Evolutionary conservation across 2,888 invertebrate genomes (phyloP).

Genomic region (Itoplectis maculator): DNA sequence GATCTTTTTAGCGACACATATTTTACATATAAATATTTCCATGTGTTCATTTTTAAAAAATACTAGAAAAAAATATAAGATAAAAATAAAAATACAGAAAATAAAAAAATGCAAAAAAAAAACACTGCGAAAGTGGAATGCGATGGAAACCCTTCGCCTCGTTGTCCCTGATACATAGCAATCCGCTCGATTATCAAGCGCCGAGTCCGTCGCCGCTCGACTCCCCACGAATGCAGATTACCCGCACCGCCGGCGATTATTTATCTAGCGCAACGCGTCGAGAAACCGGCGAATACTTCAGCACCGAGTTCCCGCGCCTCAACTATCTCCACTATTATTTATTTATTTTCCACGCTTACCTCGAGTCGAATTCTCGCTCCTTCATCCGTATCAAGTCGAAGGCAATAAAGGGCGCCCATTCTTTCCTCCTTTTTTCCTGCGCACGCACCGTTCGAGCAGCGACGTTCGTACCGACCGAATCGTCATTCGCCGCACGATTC

Average conservation of each 20-base stretch:
- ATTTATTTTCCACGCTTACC: background rate
- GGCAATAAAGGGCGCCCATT: background rate
- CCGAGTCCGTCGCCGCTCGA: too few relatives aligned
- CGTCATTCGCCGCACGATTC: background rate
- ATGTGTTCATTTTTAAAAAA: too few relatives aligned
- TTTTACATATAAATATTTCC: too few relatives aligned
- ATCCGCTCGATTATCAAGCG: background rate
- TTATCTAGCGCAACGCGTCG: background rate
- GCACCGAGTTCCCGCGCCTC: too few relatives aligned
- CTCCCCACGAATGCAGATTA: conserved; percentile 1
- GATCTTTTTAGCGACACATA: too few relatives aligned
- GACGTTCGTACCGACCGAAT: background rate
- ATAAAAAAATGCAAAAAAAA: background rate
- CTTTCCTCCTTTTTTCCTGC: too few relatives aligned
- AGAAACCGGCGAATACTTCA: background rate
- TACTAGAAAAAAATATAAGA: too few relatives aligned
- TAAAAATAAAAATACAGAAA: too few relatives aligned
- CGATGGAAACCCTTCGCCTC: background rate
- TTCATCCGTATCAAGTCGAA: too few relatives aligned
- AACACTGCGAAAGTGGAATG: background rate
- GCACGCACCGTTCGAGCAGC: background rate
- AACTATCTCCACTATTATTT: too few relatives aligned
- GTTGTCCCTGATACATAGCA: background rate
- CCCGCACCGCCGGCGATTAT: background rate
- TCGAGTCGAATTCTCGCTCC: background rate